Evolutionary conservation across 2,113 vertebrate genomes (phyloP).

Genomic region (Cercocebus atys): DNA sequence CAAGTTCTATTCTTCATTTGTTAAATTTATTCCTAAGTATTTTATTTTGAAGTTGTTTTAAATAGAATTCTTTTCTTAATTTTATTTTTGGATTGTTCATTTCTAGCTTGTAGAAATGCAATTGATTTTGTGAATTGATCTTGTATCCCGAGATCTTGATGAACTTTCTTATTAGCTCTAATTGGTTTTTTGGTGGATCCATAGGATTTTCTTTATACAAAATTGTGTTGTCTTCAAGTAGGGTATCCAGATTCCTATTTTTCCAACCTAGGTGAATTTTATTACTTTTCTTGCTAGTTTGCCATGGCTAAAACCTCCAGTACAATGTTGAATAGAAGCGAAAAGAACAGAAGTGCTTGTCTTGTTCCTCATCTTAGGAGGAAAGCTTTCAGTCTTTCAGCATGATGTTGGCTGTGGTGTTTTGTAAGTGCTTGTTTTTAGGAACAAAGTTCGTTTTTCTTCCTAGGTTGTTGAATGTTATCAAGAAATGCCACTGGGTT

Average conservation of each 20-base stretch:
- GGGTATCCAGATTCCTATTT: background rate
- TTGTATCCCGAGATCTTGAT: background rate
- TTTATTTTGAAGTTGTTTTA: background rate
- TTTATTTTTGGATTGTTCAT: background rate
- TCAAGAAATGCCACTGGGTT: background rate
- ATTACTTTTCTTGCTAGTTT: background rate
- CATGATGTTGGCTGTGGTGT: background rate
- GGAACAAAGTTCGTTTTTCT: background rate
- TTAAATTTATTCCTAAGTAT: background rate
- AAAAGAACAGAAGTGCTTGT: background rate
- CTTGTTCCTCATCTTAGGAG: background rate
- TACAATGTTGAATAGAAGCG: background rate
- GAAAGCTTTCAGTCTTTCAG: background rate
- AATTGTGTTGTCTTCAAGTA: background rate
- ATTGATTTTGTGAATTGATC: background rate
- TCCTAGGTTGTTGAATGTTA: background rate
- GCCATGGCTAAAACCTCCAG: background rate
- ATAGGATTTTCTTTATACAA: background rate
- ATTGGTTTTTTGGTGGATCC: background rate
- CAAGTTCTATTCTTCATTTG: background rate
- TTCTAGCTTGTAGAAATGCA: background rate
- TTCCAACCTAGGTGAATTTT: background rate
- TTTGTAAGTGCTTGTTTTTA: background rate
- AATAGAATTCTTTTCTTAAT: background rate
- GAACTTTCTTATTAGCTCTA: background rate